Evolutionary conservation across 2,888 invertebrate genomes (phyloP).

Genomic region (Drosophila meridionalis): DNA sequence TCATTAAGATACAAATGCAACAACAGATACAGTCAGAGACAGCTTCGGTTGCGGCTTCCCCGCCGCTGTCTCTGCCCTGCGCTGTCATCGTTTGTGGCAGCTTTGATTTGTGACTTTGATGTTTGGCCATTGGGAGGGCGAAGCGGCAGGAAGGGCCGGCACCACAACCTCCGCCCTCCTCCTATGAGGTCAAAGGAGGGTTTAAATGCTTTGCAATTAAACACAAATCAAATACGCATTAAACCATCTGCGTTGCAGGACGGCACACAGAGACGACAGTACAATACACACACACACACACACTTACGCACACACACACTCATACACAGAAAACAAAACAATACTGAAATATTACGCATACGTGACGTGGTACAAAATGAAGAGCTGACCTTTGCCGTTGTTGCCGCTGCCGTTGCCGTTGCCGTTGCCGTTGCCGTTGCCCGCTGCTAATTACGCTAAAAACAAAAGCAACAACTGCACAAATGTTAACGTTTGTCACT

Average conservation of each 20-base stretch:
- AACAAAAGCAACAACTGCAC: conserved; percentile 10
- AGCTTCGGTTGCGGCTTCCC: no score
- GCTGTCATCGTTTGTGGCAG: conserved; percentile 15
- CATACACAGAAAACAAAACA: background rate
- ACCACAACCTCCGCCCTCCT: background rate
- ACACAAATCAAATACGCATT: conserved; percentile 75
- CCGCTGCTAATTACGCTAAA: conserved; percentile 51
- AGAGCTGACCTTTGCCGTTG: conserved; percentile 8
- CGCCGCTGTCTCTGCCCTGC: background rate
- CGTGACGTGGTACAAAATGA: conserved; percentile 58
- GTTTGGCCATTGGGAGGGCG: conserved; percentile 25
- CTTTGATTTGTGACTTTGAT: conserved; percentile 52
- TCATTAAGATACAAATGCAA: background rate
- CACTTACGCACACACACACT: conserved; percentile 4
- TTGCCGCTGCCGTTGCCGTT: no score
- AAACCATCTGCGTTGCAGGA: conserved; percentile 46
- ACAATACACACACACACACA: background rate
- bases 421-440: background rate
- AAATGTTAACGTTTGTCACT: background rate
- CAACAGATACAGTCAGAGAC: background rate
- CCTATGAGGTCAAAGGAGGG: background rate
- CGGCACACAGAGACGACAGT: conserved; percentile 6
- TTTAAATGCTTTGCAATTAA: conserved; percentile 67
- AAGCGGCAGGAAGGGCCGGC: background rate
- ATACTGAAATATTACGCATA: conserved; percentile 58